These are phyloP conservation scores for Dicentrarchus labrax DNA, from an alignment of 2,113 vertebrate species.

Conservation along the genomic window DNA sequence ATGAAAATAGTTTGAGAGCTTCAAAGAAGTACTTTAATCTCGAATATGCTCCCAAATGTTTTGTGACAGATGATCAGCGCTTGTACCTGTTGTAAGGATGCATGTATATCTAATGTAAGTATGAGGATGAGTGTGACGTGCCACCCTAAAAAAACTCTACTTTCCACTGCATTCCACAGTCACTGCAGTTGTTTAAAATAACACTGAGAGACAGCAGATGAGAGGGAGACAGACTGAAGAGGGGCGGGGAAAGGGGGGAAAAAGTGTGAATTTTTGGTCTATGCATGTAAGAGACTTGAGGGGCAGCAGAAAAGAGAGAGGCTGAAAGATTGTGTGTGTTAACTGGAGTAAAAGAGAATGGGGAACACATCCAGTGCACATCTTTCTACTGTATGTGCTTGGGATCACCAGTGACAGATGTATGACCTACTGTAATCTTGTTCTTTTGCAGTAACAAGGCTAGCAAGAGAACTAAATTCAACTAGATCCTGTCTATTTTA, in stretches of 20 bases:
- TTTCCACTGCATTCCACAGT: conserved; percentile 52
- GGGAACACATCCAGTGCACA: neutral
- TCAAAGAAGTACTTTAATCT: neutral
- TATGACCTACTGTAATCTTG: conserved; percentile 30
- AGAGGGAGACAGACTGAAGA: conserved; percentile 68
- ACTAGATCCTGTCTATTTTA: conserved; percentile 8
- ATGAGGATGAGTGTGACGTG: conserved; percentile 16
- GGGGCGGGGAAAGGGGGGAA: conserved; percentile 42
- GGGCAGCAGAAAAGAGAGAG: conserved; percentile 37
- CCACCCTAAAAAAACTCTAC: conserved; percentile 22
- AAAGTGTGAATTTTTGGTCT: conserved; percentile 61
- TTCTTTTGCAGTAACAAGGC: neutral
- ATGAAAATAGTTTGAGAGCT: neutral
- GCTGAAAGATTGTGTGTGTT: conserved; percentile 27
- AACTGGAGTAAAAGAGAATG: conserved; percentile 25
- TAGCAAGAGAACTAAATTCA: neutral
- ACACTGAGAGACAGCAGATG: conserved; percentile 72
- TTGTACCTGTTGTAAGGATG: neutral
- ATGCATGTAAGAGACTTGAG: conserved; percentile 34
- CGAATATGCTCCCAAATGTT: conserved; percentile 8
- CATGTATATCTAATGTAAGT: conserved; percentile 14
- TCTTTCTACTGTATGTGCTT: conserved; percentile 15
- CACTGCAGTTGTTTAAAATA: conserved; percentile 74
- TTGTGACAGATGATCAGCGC: conserved; percentile 8
- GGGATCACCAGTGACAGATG: neutral